A percentile compares a stretch with the other conserved stretches of the same genome.
These are phyloP conservation scores for Cistogaster globosa DNA, from an alignment of 2,888 invertebrate genomes.

Conservation along the genomic window DNA sequence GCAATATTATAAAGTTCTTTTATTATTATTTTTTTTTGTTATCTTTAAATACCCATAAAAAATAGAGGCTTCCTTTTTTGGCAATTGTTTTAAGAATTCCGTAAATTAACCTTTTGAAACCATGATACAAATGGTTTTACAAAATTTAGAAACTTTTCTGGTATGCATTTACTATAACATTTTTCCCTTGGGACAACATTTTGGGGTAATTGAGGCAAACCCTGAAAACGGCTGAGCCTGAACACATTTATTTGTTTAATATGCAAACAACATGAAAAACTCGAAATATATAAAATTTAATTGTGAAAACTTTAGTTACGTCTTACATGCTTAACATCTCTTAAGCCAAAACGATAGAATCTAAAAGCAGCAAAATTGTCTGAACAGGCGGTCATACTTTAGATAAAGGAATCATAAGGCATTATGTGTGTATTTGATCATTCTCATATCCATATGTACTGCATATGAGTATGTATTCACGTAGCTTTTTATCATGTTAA, in stretches of 20 bases:
- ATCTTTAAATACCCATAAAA: too few relatives aligned
- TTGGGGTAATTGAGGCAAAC: background rate
- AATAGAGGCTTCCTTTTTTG: too few relatives aligned
- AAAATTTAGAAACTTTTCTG: background rate
- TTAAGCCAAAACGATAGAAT: constrained; percentile 29
- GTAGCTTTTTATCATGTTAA: constrained; percentile 13
- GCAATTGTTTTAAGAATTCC: too few relatives aligned
- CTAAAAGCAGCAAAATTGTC: constrained; percentile 13
- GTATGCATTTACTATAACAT: background rate
- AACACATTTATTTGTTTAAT: constrained; percentile 11
- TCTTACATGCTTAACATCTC: constrained; percentile 8
- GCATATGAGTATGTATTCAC: constrained; percentile 29
- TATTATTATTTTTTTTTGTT: too few relatives aligned
- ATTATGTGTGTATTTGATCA: constrained; percentile 12
- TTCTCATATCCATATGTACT: background rate
- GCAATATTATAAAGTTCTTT: too few relatives aligned
- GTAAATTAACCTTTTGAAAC: too few relatives aligned
- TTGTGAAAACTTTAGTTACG: constrained; percentile 36
- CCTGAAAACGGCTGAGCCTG: background rate
- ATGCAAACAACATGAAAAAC: constrained; percentile 11
- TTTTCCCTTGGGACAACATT: background rate
- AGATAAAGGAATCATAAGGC: constrained; percentile 34
- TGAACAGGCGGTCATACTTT: background rate
- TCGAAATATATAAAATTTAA: constrained; percentile 44
- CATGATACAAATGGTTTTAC: background rate